A percentile compares a stretch with the other conserved stretches of the same genome.
Conservation (phyloP, 2,888 invertebrate species). For the Entomobrya multifasciata region DNA sequence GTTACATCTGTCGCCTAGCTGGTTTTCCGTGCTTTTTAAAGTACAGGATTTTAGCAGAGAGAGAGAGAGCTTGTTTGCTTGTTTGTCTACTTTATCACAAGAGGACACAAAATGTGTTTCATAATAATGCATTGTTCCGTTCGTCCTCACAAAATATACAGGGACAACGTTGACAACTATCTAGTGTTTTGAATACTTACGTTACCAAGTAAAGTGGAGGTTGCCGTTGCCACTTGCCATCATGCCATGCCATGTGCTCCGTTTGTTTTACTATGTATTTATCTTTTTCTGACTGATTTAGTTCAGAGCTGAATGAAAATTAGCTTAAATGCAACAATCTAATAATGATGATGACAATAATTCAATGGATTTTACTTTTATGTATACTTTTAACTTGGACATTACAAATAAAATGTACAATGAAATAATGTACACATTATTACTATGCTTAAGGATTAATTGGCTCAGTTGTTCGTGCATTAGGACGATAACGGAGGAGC, state of each 20-base stretch:
- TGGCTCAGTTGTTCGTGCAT: background rate
- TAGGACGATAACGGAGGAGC: background rate
- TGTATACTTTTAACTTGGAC: too few relatives aligned
- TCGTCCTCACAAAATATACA: too few relatives aligned
- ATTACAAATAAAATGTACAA: background rate
- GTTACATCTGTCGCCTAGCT: background rate
- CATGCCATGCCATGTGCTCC: too few relatives aligned
- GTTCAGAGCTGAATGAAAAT: conserved; percentile 19
- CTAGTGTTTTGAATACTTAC: background rate
- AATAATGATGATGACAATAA: background rate
- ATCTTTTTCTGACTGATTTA: background rate
- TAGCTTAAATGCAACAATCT: conserved; percentile 27
- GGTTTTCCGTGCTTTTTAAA: background rate
- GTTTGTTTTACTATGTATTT: background rate
- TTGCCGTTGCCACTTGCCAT: background rate
- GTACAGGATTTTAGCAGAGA: background rate
- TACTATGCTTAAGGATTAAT: background rate
- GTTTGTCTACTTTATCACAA: too few relatives aligned
- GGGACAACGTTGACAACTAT: too few relatives aligned
- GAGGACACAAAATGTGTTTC: too few relatives aligned
- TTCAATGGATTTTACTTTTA: background rate
- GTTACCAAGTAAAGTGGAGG: too few relatives aligned
- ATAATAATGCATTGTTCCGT: too few relatives aligned
- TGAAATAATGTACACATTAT: background rate
- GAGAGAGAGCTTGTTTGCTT: too few relatives aligned